Percentiles rank a stretch among this genome's conserved stretches.
phyloP scores from a whole-genome alignment of 2,888 invertebrate species.

The Papilio demoleus region DNA sequence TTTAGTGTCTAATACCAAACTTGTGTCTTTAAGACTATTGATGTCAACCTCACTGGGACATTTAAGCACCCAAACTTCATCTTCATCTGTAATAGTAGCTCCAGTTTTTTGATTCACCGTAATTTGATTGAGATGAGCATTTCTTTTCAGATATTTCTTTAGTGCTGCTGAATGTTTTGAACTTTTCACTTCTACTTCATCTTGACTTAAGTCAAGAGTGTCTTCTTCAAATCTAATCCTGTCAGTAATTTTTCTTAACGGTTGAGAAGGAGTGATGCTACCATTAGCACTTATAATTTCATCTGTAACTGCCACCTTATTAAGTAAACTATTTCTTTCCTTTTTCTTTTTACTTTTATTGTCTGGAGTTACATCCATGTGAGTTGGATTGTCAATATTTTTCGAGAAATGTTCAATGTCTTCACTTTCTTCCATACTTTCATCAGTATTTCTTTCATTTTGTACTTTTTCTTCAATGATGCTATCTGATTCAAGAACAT shows the following conservation, averaged over 20 bases:
- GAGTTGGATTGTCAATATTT: conserved; percentile 15
- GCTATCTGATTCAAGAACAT: conserved; percentile 31
- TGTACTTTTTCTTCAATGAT: conserved; percentile 5
- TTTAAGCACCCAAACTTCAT: conserved; percentile 68
- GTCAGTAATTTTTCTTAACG: conserved; percentile 57
- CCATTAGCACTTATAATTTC: conserved; percentile 22
- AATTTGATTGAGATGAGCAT: conserved; percentile 52
- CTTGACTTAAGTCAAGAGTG: conserved; percentile 38
- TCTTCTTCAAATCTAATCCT: conserved; percentile 67
- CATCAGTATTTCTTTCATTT: background rate
- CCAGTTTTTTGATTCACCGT: conserved; percentile 42
- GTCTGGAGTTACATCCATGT: conserved; percentile 23
- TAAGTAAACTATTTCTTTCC: background rate
- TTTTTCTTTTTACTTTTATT: conserved; percentile 32
- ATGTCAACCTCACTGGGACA: conserved; percentile 63
- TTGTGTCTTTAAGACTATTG: conserved; percentile 52
- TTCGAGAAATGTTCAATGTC: background rate
- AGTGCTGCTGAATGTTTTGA: conserved; percentile 49
- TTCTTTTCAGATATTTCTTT: conserved; percentile 55
- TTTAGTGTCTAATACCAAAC: conserved; percentile 58
- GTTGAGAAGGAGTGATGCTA: conserved; percentile 34
- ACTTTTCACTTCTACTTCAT: conserved; percentile 30
- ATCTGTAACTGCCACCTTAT: background rate
- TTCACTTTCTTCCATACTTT: conserved; percentile 14
- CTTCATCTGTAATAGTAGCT: conserved; percentile 54